A percentile compares a stretch with the other conserved stretches of the same genome.
phyloP scores from a whole-genome alignment of 2,797 vertebrate species.

The Coracias cyanogaster region DNA sequence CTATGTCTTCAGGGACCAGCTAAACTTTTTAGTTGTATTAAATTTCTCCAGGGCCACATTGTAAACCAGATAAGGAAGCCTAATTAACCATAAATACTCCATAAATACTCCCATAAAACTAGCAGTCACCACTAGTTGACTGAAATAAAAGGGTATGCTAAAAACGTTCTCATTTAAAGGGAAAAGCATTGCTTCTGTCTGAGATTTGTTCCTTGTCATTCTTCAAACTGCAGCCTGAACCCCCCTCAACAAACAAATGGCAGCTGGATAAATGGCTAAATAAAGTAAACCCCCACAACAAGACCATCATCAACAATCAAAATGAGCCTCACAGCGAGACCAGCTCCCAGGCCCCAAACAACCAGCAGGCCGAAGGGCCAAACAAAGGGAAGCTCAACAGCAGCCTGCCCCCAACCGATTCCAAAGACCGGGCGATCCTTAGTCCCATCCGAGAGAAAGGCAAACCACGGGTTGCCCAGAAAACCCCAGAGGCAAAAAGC shows the following conservation, averaged over 20 bases:
- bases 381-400: conserved; percentile 86
- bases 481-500: conserved; percentile 88
- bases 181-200: conserved; percentile 15
- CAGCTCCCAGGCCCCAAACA: conserved; percentile 80
- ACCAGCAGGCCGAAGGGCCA: conserved; percentile 82
- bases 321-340: conserved; percentile 85
- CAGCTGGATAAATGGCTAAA: conserved; percentile 98
- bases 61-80: conserved; percentile 73
- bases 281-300: conserved; percentile 95
- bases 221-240: conserved; percentile 87
- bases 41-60: conserved; percentile 68
- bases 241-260: conserved; percentile 96
- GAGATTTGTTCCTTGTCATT: conserved; percentile 7
- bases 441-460: conserved; percentile 90
- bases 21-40: conserved; percentile 73
- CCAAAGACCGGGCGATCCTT: conserved; percentile 88
- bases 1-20: conserved; percentile 62
- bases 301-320: conserved; percentile 90
- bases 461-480: conserved; percentile 89
- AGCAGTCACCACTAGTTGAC: conserved; percentile 46
- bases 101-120: conserved; percentile 67
- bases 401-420: conserved; percentile 80
- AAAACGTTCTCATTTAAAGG: not conserved
- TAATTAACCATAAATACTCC: conserved; percentile 76
- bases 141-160: conserved; percentile 33